phyloP scores from a whole-genome alignment of 92 coral and sea anemone species.

The Siderastrea siderea region DNA sequence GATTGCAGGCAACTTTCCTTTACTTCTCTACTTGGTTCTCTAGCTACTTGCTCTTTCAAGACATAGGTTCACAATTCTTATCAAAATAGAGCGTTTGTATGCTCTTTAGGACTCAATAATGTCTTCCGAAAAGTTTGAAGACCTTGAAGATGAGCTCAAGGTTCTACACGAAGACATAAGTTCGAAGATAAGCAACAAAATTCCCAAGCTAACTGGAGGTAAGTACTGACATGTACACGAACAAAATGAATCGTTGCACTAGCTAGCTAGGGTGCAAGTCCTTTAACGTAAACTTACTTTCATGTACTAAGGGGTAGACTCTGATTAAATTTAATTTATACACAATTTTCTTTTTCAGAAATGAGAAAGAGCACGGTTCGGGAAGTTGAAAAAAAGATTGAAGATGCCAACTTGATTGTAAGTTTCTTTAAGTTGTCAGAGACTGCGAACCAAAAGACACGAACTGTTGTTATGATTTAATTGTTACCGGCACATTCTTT shows the following conservation, averaged over 20 bases:
- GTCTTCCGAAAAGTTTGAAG: slow-evolving; percentile 99
- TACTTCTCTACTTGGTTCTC: not conserved
- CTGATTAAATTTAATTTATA: not conserved
- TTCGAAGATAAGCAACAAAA: slow-evolving; percentile 77
- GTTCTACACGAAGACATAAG: slow-evolving; percentile 79
- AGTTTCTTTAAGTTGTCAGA: slow-evolving; percentile 19
- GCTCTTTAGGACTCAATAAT: slow-evolving; percentile 29
- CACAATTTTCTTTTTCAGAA: slow-evolving; percentile 64
- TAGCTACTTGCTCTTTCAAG: not conserved
- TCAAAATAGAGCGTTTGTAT: not conserved
- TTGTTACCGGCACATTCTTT: slow-evolving; percentile 1
- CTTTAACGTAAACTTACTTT: not conserved
- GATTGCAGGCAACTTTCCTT: slow-evolving; percentile 8
- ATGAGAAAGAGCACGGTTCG: slow-evolving; percentile 88
- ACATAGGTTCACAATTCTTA: not conserved
- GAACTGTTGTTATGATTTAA: not conserved
- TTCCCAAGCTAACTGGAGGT: slow-evolving; percentile 95
- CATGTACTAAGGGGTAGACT: not conserved
- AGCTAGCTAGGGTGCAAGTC: not conserved
- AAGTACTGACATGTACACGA: not conserved
- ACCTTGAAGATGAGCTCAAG: slow-evolving; percentile 91
- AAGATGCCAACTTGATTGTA: slow-evolving; percentile 94
- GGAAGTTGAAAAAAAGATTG: slow-evolving; percentile 97
- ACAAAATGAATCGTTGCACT: not conserved
- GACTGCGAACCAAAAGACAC: too few relatives aligned